These are phyloP conservation scores for Lepidurus couesii DNA, from an alignment of 1,140 invertebrate genomes.

Conservation along the genomic window DNA sequence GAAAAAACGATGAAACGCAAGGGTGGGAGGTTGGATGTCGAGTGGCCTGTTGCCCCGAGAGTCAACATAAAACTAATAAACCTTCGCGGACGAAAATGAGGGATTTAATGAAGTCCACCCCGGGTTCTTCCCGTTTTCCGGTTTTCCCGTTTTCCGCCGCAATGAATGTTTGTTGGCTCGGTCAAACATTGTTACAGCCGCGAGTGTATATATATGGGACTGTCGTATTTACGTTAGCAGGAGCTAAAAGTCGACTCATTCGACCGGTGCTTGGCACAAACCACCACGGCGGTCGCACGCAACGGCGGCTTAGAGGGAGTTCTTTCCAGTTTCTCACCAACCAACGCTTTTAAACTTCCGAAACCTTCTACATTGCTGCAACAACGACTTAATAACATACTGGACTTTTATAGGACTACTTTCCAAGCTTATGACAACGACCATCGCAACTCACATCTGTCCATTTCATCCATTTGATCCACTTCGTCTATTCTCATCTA, in stretches of 20 bases:
- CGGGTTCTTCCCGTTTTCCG: neutral
- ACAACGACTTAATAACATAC: neutral
- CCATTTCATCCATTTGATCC: too few relatives aligned
- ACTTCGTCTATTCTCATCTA: too few relatives aligned
- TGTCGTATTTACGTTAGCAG: neutral
- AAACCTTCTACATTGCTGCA: neutral
- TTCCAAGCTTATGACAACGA: neutral
- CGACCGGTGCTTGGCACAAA: constrained; percentile 12
- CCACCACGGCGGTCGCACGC: constrained; percentile 5
- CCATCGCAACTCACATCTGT: neutral
- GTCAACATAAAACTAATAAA: constrained; percentile 22
- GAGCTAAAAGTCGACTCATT: neutral
- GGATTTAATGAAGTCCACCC: constrained; percentile 9
- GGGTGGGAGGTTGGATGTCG: neutral
- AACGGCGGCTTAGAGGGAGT: neutral
- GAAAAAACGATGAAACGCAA: neutral
- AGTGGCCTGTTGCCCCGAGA: constrained; percentile 5
- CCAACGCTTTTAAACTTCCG: neutral
- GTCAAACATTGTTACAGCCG: neutral
- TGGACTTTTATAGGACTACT: neutral
- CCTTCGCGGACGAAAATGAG: neutral
- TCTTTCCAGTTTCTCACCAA: neutral
- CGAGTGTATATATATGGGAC: too few relatives aligned
- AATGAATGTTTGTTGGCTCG: neutral
- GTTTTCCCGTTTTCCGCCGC: neutral